Evolutionary conservation across 1,140 invertebrate genomes (phyloP).

Genomic region (Spodoptera litura): DNA sequence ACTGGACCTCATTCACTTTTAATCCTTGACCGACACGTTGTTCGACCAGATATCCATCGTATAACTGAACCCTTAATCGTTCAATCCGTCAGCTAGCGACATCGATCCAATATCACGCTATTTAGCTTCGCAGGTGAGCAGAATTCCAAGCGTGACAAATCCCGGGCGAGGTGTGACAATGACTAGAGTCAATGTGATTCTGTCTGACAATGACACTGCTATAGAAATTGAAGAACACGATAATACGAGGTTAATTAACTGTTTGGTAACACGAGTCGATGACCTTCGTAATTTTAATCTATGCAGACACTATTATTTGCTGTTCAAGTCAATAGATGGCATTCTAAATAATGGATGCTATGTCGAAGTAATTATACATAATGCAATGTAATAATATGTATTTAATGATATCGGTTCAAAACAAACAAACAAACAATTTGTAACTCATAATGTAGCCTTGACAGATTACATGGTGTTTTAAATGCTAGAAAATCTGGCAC

Average conservation of each 20-base stretch:
- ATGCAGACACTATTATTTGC: background rate
- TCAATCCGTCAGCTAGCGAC: slow-evolving; percentile 19
- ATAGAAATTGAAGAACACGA: slow-evolving; percentile 23
- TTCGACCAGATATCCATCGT: slow-evolving; percentile 24
- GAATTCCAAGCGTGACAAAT: slow-evolving; percentile 27
- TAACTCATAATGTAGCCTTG: background rate
- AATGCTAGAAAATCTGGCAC: background rate
- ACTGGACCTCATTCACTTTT: slow-evolving; percentile 15
- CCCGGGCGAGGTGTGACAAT: background rate
- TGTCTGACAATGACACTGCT: background rate
- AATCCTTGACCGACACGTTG: slow-evolving; percentile 35
- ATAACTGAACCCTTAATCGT: slow-evolving; percentile 21
- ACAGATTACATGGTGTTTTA: background rate
- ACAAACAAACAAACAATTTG: background rate
- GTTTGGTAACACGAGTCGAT: slow-evolving; percentile 10
- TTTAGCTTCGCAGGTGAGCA: slow-evolving; percentile 31
- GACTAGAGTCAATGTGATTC: background rate
- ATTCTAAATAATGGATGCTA: too few species aligned
- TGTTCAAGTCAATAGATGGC: too few species aligned
- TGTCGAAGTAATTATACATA: too few species aligned
- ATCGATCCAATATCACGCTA: slow-evolving; percentile 27
- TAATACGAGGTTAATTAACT: slow-evolving; percentile 19
- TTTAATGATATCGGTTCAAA: background rate
- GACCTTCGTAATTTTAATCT: slow-evolving; percentile 6
- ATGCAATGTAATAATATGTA: background rate